These are phyloP conservation scores for Passer montanus DNA, from an alignment of 2,113 vertebrate genomes.

Conservation along the genomic window DNA sequence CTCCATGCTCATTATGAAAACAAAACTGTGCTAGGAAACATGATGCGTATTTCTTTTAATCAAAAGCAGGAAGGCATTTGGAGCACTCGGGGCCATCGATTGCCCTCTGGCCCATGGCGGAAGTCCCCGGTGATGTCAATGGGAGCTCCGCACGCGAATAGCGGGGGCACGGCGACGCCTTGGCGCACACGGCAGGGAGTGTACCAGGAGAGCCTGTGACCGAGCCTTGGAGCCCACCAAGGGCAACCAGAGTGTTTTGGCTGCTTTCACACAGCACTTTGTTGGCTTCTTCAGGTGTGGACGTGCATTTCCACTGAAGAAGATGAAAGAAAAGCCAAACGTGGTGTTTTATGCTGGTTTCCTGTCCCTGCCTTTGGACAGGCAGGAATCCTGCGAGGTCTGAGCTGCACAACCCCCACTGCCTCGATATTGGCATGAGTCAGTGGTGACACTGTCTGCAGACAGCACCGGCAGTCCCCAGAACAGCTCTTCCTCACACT, in stretches of 20 bases:
- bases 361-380: constrained; percentile 20
- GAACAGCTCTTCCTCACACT: constrained; percentile 70
- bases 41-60: constrained; percentile 54
- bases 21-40: constrained; percentile 44
- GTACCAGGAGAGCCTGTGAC: background rate
- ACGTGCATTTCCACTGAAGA: background rate
- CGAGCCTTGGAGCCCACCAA: background rate
- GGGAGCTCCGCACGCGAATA: constrained; percentile 28
- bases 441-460: constrained; percentile 73
- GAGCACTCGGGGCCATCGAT: constrained; percentile 23
- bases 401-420: constrained; percentile 12
- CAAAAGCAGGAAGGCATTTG: constrained; percentile 62
- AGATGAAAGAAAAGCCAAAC: background rate
- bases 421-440: constrained; percentile 32
- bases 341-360: constrained; percentile 38
- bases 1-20: constrained; percentile 50
- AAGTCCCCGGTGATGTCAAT: constrained; percentile 27
- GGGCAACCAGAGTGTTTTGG: background rate
- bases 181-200: background rate
- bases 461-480: constrained; percentile 11
- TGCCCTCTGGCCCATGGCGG: background rate
- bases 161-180: background rate
- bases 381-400: background rate
- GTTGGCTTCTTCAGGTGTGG: background rate
- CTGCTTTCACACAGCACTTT: background rate